These are phyloP conservation scores for Deroplatys truncata DNA, from an alignment of 2,888 invertebrate genomes.

Conservation along the genomic window DNA sequence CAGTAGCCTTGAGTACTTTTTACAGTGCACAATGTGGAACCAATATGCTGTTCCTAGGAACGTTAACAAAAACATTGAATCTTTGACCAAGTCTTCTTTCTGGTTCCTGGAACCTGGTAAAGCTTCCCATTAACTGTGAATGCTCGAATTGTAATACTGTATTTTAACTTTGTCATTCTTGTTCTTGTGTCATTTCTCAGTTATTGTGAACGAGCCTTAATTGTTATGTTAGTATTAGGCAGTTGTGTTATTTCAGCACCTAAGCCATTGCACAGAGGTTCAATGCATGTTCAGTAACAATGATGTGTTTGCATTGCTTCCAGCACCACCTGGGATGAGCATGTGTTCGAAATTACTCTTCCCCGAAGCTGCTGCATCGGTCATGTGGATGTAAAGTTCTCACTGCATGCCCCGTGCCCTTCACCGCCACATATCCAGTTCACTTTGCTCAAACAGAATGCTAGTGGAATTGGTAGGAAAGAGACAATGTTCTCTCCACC, in stretches of 20 bases:
- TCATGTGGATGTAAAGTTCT: constrained; percentile 87
- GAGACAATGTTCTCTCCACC: constrained; percentile 32
- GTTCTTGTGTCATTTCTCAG: too few species aligned
- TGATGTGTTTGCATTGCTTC: constrained; percentile 21
- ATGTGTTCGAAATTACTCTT: constrained; percentile 82
- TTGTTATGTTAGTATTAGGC: not conserved
- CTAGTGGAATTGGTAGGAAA: constrained; percentile 56
- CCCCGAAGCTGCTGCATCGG: constrained; percentile 72
- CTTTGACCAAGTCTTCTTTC: too few species aligned
- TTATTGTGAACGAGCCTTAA: too few species aligned
- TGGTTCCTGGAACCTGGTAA: too few species aligned
- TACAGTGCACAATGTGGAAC: too few species aligned
- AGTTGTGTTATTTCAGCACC: not conserved
- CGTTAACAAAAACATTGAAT: too few species aligned
- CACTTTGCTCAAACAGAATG: constrained; percentile 64
- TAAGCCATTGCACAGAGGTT: not conserved
- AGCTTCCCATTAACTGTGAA: too few species aligned
- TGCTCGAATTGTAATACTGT: too few species aligned
- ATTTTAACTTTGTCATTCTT: too few species aligned
- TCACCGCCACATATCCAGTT: constrained; percentile 77
- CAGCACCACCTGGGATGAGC: constrained; percentile 86
- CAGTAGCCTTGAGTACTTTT: too few species aligned
- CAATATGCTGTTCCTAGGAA: too few species aligned
- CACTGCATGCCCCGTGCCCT: constrained; percentile 71
- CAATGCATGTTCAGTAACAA: not conserved